A percentile compares a stretch with the other conserved stretches of the same genome.
Evolutionary conservation across 2,888 invertebrate species (phyloP).

Genomic region (Beris morrisii): DNA sequence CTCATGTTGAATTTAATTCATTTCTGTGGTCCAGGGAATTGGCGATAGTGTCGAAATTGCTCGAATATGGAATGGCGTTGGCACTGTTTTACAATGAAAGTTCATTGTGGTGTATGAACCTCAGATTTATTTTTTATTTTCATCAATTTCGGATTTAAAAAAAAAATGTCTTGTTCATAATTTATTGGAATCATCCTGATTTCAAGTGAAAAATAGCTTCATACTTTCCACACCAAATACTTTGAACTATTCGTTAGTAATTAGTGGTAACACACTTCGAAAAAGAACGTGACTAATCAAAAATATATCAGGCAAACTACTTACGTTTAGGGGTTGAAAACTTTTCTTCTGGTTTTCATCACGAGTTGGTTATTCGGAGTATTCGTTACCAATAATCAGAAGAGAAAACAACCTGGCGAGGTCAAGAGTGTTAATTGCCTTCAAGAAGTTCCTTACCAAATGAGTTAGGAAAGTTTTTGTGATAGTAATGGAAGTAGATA

Average conservation of each 20-base stretch:
- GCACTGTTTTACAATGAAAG: too few species aligned
- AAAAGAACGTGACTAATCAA: constrained; percentile 26
- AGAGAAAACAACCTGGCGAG: constrained; percentile 29
- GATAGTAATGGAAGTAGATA: constrained; percentile 14
- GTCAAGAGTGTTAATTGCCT: constrained; percentile 28
- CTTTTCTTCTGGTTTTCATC: constrained; percentile 20
- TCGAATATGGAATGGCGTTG: too few species aligned
- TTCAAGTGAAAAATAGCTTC: too few species aligned
- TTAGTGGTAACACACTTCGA: constrained; percentile 26
- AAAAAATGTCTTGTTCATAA: too few species aligned
- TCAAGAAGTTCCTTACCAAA: constrained; percentile 19
- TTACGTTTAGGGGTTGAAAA: constrained; percentile 27
- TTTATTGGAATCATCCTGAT: too few species aligned
- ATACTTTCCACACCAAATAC: too few species aligned
- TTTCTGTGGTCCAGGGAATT: neutral
- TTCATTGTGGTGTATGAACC: too few species aligned
- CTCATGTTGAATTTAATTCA: constrained; percentile 19
- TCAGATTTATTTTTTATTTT: too few species aligned
- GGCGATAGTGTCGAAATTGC: too few species aligned
- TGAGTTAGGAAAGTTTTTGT: constrained; percentile 14
- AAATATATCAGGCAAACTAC: constrained; percentile 31
- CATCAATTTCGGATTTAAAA: too few species aligned
- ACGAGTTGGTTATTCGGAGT: constrained; percentile 24
- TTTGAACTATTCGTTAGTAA: constrained; percentile 4
- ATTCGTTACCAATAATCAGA: constrained; percentile 18